Percentiles rank a stretch among this genome's conserved stretches.
Evolutionary conservation across 2,888 invertebrate genomes (phyloP).

Genomic region (Trilocha varians): DNA sequence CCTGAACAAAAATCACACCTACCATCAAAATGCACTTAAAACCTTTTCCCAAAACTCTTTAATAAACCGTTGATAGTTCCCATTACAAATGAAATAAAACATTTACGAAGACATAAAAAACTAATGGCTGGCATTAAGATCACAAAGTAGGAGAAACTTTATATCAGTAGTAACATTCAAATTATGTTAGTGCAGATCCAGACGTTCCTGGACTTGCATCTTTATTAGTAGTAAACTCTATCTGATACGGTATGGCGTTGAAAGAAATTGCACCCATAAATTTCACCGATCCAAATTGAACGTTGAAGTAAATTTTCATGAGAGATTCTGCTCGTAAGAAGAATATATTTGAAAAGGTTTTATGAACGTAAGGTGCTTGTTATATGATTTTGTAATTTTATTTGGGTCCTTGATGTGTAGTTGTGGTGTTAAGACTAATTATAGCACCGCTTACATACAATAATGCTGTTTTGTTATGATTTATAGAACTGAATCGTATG

Average conservation of each 20-base stretch:
- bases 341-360: no score
- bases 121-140: slow-evolving; percentile 1
- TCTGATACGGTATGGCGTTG: slow-evolving; percentile 17
- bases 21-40: background rate
- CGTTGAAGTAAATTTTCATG: background rate
- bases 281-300: slow-evolving; percentile 10
- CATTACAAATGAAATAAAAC: slow-evolving; percentile 1
- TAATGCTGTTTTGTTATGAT: no score
- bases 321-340: background rate
- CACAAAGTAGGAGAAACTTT: slow-evolving; percentile 5
- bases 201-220: slow-evolving; percentile 18
- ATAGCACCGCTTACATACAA: no score
- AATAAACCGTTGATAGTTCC: background rate
- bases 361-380: no score
- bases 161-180: slow-evolving; percentile 11
- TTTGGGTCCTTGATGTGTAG: no score
- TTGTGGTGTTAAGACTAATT: no score
- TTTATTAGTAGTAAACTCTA: slow-evolving; percentile 22
- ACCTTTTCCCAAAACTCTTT: background rate
- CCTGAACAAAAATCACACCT: no score
- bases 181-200: slow-evolving; percentile 14
- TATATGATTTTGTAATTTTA: no score
- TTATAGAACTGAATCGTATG: no score
- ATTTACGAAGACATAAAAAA: slow-evolving; percentile 3
- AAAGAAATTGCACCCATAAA: slow-evolving; percentile 22